Evolutionary conservation across 2,113 vertebrate species (phyloP), one percentile per base, ranked within the genome.

Genomic region (Nansenia antarctica): DNA sequence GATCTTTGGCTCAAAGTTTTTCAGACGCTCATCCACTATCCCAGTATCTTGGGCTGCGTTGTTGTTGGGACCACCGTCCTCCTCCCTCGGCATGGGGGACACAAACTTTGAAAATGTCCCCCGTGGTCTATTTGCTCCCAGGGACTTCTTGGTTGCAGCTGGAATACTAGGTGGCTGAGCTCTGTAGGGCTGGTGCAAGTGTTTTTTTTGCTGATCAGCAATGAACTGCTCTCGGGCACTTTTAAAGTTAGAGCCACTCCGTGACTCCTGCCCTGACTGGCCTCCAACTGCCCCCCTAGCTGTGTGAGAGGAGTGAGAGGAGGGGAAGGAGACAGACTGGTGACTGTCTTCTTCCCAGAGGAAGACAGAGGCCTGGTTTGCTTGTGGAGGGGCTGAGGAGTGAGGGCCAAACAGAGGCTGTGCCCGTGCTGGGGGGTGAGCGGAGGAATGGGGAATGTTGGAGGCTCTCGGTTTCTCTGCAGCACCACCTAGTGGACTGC

Each of bases 1-100:
- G 86, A 99, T 98, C 85, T 95, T 98, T 8, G 98, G 96, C 72
- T 99, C 98, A 75, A 99, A 89, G 81, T 91, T 96, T 77, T 95
- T 98, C 60, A 99, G 82, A 11, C 90, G 90, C 35, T 98, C 96
- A 47, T 99, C 95, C 53, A 89, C 0, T 2, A 91, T 89, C 65
- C 80, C 74, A 1, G 3, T 34, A 9, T 88, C 90, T 73, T 9
- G 76, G 49, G 34, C 54, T n/a, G 4, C 31, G 0, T 60, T 49
- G 67, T 82, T 4, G 26, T 59, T 26, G 1, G 67, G n/a, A 58
- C 70, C 0, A 32, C 74, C 91, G 11, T 85, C 92, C 0, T 96
- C 95, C 62, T 92, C 94, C 45, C 90, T 94, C 0, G 93, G 90
- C 32, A 98, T 52, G 0, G 97, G 96, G 67, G 96, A 95, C 69